These are phyloP conservation scores for Prionailurus bengalensis DNA, from an alignment of 2,113 vertebrate genomes.

Conservation along the genomic window DNA sequence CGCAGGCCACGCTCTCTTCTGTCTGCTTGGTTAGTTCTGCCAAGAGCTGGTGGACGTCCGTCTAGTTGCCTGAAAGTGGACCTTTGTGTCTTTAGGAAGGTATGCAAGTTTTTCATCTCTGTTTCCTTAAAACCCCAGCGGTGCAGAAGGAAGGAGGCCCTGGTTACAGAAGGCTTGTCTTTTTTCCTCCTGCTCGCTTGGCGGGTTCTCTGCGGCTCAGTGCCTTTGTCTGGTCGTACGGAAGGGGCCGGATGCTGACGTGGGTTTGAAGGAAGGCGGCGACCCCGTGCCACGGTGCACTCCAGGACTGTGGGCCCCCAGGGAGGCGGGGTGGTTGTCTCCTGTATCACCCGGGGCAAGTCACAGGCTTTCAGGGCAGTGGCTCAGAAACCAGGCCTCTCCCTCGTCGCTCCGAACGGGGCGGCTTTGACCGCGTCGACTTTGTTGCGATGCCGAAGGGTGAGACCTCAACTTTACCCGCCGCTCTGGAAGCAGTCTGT, in stretches of 20 bases:
- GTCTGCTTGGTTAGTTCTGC: not conserved
- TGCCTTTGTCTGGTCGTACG: not conserved
- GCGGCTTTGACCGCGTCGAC: not conserved
- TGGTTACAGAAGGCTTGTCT: not conserved
- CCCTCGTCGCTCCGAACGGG: too few relatives aligned
- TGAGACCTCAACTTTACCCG: not conserved
- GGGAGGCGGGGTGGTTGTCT: not conserved
- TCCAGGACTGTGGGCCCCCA: not conserved
- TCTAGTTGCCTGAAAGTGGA: not conserved
- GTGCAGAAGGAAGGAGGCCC: not conserved
- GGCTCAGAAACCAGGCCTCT: not conserved
- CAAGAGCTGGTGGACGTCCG: not conserved
- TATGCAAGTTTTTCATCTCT: rapidly evolving
- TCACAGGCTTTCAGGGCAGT: not conserved
- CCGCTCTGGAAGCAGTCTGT: not conserved
- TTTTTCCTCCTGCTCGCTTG: not conserved
- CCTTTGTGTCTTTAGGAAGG: not conserved
- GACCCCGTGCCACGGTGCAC: rapidly evolving
- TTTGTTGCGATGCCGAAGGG: not conserved
- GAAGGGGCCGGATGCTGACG: not conserved
- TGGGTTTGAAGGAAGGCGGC: not conserved
- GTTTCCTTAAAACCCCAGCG: not conserved
- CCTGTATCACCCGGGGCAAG: not conserved
- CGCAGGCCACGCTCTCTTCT: not conserved
- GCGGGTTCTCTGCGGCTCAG: not conserved